These are phyloP conservation scores for Tenebrosternarchus preto DNA, from an alignment of 2,113 vertebrate species.

Conservation along the genomic window DNA sequence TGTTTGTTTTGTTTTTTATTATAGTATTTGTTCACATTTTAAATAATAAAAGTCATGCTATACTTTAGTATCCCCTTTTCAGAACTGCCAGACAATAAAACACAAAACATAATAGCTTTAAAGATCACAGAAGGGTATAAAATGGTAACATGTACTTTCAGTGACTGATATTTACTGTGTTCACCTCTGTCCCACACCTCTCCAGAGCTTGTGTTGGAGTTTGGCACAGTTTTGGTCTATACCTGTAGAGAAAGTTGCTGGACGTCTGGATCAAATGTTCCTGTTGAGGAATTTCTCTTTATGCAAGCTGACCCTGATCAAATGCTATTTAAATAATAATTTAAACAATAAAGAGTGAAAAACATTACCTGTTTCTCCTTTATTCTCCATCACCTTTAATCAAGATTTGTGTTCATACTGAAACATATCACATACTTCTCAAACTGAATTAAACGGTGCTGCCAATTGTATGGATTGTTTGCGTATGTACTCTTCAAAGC, in stretches of 20 bases:
- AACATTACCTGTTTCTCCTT: not conserved
- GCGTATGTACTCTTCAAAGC: too few relatives aligned
- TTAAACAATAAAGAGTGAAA: slow-evolving; percentile 22
- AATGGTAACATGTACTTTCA: not conserved
- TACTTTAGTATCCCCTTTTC: not conserved
- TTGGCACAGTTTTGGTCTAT: slow-evolving; percentile 81
- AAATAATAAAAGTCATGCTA: too few relatives aligned
- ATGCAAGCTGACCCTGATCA: slow-evolving; percentile 85
- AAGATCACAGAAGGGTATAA: not conserved
- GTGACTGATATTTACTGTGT: not conserved
- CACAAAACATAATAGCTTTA: not conserved
- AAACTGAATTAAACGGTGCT: too few relatives aligned
- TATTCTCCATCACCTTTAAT: not conserved
- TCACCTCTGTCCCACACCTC: slow-evolving; percentile 10
- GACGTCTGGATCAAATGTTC: slow-evolving; percentile 64
- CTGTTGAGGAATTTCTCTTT: slow-evolving; percentile 79
- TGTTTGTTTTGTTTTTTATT: slow-evolving; percentile 18
- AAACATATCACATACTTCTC: too few relatives aligned
- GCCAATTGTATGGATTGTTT: too few relatives aligned
- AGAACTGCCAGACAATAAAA: not conserved
- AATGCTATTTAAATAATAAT: slow-evolving; percentile 75
- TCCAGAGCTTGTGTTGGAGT: slow-evolving; percentile 78
- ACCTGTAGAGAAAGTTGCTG: slow-evolving; percentile 86
- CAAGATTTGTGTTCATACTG: not conserved
- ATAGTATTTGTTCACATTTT: not conserved